These are phyloP conservation scores for Drosophila atroscutellata DNA, from an alignment of 2,888 invertebrate species.

Conservation along the genomic window DNA sequence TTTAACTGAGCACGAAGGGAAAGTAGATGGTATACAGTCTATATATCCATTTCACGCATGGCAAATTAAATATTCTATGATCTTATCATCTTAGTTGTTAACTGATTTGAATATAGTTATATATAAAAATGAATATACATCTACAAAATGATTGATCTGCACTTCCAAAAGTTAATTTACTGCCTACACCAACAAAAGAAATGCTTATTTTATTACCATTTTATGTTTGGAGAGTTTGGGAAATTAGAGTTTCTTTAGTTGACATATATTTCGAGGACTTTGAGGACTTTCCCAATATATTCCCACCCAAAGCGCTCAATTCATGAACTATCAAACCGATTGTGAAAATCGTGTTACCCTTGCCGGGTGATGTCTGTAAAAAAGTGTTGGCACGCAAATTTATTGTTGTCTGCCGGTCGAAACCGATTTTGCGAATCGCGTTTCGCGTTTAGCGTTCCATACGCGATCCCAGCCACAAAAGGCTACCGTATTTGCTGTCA, in stretches of 20 bases:
- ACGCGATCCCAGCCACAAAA: conserved; percentile 63
- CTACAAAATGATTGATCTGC: background rate
- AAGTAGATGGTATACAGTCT: background rate
- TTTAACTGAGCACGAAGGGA: background rate
- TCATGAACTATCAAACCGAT: conserved; percentile 1
- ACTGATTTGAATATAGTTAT: background rate
- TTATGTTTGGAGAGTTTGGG: background rate
- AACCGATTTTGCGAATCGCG: conserved; percentile 43
- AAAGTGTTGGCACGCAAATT: conserved; percentile 81
- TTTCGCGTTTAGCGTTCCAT: conserved; percentile 24
- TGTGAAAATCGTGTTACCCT: conserved; percentile 32
- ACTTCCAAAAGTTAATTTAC: background rate
- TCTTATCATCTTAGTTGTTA: background rate
- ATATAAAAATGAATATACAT: background rate
- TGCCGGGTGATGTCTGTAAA: conserved; percentile 15
- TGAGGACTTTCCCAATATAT: background rate
- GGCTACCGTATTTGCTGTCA: conserved; percentile 78
- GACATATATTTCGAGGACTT: background rate
- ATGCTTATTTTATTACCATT: background rate
- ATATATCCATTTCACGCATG: background rate
- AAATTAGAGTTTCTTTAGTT: background rate
- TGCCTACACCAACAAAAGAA: background rate
- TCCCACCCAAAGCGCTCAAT: background rate
- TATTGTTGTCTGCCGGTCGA: conserved; percentile 71
- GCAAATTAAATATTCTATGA: background rate